These are phyloP conservation scores for Sterrhoptilus dennistouni DNA, from an alignment of 2,113 vertebrate species.

Conservation along the genomic window DNA sequence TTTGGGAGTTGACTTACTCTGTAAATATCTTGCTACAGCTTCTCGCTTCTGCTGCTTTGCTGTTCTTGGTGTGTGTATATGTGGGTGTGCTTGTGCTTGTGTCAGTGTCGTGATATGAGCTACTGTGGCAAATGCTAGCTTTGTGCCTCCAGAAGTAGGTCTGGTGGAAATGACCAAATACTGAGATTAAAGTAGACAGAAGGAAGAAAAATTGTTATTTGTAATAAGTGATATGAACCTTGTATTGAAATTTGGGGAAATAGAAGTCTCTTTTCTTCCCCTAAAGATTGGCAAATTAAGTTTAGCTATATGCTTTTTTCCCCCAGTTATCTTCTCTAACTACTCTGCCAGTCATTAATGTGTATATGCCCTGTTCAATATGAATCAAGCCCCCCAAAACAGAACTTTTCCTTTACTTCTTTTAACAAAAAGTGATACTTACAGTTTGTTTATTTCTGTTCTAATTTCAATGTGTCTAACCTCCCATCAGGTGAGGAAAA, in stretches of 20 bases:
- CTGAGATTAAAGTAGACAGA: neutral
- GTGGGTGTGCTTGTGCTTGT: neutral
- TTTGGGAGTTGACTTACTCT: neutral
- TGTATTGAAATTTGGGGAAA: neutral
- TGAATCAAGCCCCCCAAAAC: neutral
- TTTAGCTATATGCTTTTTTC: neutral
- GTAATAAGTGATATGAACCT: neutral
- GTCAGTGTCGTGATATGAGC: neutral
- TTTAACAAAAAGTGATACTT: neutral
- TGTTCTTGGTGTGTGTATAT: neutral
- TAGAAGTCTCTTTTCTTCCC: neutral
- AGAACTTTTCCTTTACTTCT: neutral
- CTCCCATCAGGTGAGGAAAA: neutral
- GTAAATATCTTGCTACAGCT: neutral
- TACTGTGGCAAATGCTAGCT: neutral
- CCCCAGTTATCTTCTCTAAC: neutral
- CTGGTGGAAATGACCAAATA: neutral
- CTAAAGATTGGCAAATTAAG: neutral
- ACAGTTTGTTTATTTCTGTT: neutral
- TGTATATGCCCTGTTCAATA: neutral
- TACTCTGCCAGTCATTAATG: neutral
- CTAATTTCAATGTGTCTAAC: neutral
- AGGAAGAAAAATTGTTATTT: neutral
- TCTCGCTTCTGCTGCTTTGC: conserved; percentile 30
- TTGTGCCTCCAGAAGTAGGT: neutral